These are phyloP conservation scores for Synanthedon formicaeformis DNA, from an alignment of 2,888 invertebrate genomes.

Conservation along the genomic window DNA sequence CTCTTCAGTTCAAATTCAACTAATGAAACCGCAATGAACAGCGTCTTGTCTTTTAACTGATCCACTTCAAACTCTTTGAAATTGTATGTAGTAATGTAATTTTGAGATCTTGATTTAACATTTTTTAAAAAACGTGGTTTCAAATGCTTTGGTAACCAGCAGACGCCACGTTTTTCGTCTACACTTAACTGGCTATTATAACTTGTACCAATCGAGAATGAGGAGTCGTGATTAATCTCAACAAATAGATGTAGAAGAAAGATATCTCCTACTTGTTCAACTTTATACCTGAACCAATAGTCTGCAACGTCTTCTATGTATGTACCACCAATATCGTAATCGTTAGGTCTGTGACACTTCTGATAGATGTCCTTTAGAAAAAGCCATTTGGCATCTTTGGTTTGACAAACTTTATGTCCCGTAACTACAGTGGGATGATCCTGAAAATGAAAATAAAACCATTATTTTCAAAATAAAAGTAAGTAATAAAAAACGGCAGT, in stretches of 20 bases:
- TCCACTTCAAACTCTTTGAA: slow-evolving; percentile 44
- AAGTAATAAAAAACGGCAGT: no score
- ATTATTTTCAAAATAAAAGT: no score
- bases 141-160: slow-evolving; percentile 24
- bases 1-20: not conserved
- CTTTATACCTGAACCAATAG: slow-evolving; percentile 45
- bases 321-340: slow-evolving; percentile 54
- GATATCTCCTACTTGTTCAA: slow-evolving; percentile 33
- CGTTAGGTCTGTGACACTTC: slow-evolving; percentile 43
- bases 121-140: slow-evolving; percentile 27
- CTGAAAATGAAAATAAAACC: slow-evolving; percentile 16
- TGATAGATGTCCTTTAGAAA: slow-evolving; percentile 39
- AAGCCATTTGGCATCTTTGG: slow-evolving; percentile 42
- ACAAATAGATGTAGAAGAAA: slow-evolving; percentile 49
- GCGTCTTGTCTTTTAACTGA: slow-evolving; percentile 30
- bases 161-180: slow-evolving; percentile 28
- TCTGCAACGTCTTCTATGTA: slow-evolving; percentile 40
- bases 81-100: slow-evolving; percentile 41
- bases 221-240: slow-evolving; percentile 29
- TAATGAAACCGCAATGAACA: slow-evolving; percentile 38
- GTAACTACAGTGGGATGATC: slow-evolving; percentile 26
- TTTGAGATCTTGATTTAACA: slow-evolving; percentile 13
- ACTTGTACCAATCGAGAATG: slow-evolving; percentile 32
- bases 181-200: slow-evolving; percentile 24
- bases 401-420: slow-evolving; percentile 37